phyloP scores from a whole-genome alignment of 2,888 invertebrate species.

The Fragum whitleyi region DNA sequence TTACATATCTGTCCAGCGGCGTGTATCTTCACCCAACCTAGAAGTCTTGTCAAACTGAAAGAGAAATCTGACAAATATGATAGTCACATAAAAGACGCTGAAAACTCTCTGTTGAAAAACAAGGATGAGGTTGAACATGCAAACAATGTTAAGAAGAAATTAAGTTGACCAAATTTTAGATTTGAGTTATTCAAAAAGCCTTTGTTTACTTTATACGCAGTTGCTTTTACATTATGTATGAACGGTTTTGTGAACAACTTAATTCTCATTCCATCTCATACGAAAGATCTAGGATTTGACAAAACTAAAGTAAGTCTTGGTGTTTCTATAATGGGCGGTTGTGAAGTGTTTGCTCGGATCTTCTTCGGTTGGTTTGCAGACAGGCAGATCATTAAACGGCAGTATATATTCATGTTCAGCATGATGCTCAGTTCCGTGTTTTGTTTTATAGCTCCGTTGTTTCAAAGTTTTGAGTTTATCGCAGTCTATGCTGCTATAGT shows the following conservation, averaged over 20 bases:
- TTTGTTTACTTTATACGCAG: conserved; percentile 89
- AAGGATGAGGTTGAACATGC: not conserved
- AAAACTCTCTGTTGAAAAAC: not conserved
- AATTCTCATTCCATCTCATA: conserved; percentile 91
- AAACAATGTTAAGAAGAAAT: not conserved
- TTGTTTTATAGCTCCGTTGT: conserved; percentile 55
- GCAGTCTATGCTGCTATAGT: conserved; percentile 61
- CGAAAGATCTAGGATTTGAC: conserved; percentile 88
- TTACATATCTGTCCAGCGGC: conserved; percentile 59
- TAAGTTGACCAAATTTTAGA: conserved; percentile 17
- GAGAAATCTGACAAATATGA: not conserved
- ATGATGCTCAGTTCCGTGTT: conserved; percentile 46
- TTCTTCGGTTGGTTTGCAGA: conserved; percentile 91
- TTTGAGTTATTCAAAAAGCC: conserved; percentile 61
- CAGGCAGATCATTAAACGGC: conserved; percentile 88
- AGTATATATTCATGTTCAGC: conserved; percentile 48
- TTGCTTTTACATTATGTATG: conserved; percentile 91
- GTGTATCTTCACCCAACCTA: conserved; percentile 55
- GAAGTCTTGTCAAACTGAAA: conserved; percentile 16
- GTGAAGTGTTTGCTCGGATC: conserved; percentile 90
- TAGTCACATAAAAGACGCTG: too few species aligned
- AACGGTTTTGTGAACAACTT: conserved; percentile 92
- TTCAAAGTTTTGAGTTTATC: conserved; percentile 54
- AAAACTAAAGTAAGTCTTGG: conserved; percentile 72
- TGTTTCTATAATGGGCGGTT: conserved; percentile 90